Base-by-base conservation (phyloP, 2,113 vertebrate genomes). In the Scomber japonicus region DNA sequence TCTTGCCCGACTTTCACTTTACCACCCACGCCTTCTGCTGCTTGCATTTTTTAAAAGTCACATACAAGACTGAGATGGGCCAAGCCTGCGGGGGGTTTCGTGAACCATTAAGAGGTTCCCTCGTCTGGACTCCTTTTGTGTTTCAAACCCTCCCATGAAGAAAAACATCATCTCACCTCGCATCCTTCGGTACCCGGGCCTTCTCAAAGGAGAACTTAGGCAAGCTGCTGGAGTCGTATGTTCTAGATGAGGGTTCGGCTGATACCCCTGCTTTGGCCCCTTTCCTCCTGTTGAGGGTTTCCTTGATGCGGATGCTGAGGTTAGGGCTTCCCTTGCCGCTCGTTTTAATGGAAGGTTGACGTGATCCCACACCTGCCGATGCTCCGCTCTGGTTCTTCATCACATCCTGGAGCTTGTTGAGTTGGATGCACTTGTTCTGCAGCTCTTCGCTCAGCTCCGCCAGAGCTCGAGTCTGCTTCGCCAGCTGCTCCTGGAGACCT, bases 191-290 rank as follows among this genome's bases (percentile, higher is more conserved):
- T 57, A 99, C 94, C 60, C 95, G 89, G 21, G 96, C 96, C 86
- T 96, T 97, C 83, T 98, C 97, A 59, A 99, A 96, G 60, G 96
- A 97, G 92, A 99, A 98, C 65, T 94, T 89, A 0, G 95, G 94
- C 56, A 96, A 89, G 53, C 92, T 81, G 67, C 92, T 94, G 57
- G 94, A 92, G 88, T 96, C 96, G 59, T 96, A 97, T 0, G 96
- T 96, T 63, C 83, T 87, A 53, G 96, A 95, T 0, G 96, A 97
- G 0, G 97, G 97, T 54, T 99, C 97, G 0, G 97, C 97, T 3
- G 97, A 99, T 7, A 99, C 96, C 0, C 97, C 97, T 2, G 97
- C 97, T 85, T 98, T 98, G 2, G 97, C 97, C 1, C 97, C 97
- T 84, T 94, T 96, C 77, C 97, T 94, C 62, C 95, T 94, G 3